Evolutionary conservation across 2,888 invertebrate genomes (phyloP).

Genomic region (Punctoribates punctum): DNA sequence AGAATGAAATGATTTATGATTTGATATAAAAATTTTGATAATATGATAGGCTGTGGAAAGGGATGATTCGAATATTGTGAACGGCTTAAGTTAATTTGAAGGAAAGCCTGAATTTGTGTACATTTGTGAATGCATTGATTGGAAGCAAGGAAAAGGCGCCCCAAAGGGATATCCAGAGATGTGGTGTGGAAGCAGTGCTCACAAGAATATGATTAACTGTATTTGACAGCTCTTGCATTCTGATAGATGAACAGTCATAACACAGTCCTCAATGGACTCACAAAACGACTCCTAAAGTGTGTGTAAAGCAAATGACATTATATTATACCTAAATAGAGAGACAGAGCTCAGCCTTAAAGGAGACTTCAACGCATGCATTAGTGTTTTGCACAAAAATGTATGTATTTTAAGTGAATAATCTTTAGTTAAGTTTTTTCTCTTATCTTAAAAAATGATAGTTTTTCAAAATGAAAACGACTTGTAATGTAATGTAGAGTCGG

Average conservation of each 20-base stretch:
- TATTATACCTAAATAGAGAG: background rate
- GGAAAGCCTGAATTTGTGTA: background rate
- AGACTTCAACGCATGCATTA: background rate
- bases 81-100: constrained; percentile 1
- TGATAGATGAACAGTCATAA: constrained; percentile 26
- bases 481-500: background rate
- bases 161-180: constrained; percentile 13
- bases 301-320: background rate
- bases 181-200: background rate
- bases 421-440: background rate
- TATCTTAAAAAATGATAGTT: background rate
- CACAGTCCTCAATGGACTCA: background rate
- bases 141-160: background rate
- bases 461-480: background rate
- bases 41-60: no score
- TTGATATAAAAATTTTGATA: no score
- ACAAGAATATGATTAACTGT: constrained; percentile 22
- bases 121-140: constrained; percentile 14
- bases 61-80: background rate
- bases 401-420: background rate
- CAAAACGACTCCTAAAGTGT: no score
- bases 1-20: no score
- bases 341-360: background rate
- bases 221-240: constrained; percentile 18
- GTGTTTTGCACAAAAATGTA: background rate